These are phyloP conservation scores for Lasioglossum albipes DNA, from an alignment of 1,140 invertebrate species.

Conservation along the genomic window DNA sequence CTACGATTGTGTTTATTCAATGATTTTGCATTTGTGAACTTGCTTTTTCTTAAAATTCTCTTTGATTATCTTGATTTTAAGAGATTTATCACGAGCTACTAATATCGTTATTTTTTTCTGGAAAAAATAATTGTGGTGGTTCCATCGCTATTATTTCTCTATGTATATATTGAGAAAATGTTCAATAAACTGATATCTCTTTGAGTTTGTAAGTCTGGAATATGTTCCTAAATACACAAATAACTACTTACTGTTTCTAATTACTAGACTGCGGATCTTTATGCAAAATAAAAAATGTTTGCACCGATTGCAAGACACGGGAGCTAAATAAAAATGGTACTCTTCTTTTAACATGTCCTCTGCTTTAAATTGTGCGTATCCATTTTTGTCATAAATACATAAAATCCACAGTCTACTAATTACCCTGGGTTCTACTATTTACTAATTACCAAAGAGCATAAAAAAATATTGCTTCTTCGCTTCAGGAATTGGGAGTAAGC, in stretches of 20 bases:
- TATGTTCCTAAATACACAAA: slow-evolving; percentile 81
- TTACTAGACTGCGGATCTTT: too few species aligned
- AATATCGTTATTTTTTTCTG: slow-evolving; percentile 85
- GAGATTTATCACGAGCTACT: slow-evolving; percentile 80
- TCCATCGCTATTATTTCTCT: slow-evolving; percentile 82
- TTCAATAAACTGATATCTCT: slow-evolving; percentile 82
- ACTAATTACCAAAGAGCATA: too few species aligned
- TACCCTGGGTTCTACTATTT: too few species aligned
- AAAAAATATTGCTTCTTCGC: too few species aligned
- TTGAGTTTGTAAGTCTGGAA: slow-evolving; percentile 80
- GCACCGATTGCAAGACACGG: too few species aligned
- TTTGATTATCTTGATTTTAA: slow-evolving; percentile 90
- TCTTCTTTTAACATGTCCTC: too few species aligned
- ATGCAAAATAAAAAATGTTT: too few species aligned
- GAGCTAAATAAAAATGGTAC: too few species aligned
- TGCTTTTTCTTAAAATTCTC: slow-evolving; percentile 89
- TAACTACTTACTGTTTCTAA: neutral
- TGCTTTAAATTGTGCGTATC: too few species aligned
- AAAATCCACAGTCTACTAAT: too few species aligned
- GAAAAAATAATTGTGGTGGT: slow-evolving; percentile 84
- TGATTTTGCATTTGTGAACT: slow-evolving; percentile 83
- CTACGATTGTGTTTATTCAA: slow-evolving; percentile 63
- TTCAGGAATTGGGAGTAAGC: too few species aligned
- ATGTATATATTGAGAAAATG: slow-evolving; percentile 81
- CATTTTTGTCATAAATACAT: too few species aligned